Conservation (phyloP, 2,797 vertebrate genomes). For the Peromyscus nudipes region DNA sequence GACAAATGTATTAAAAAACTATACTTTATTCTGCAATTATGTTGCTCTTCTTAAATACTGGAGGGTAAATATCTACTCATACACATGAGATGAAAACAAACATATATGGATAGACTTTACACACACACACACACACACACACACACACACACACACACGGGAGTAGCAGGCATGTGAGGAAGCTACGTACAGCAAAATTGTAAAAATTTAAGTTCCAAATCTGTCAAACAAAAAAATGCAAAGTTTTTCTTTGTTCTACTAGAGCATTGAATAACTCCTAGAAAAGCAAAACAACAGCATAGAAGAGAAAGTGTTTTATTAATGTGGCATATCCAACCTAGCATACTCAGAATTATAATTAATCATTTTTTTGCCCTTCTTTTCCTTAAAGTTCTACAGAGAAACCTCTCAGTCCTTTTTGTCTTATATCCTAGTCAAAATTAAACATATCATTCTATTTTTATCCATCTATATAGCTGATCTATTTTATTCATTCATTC, state of each 20-base stretch:
- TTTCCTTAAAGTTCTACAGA: not conserved
- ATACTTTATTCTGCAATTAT: not conserved
- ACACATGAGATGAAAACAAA: not conserved
- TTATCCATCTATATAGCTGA: not conserved
- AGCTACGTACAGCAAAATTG: not conserved
- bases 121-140: not conserved
- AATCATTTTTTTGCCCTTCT: not conserved
- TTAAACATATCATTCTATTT: not conserved
- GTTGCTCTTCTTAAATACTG: not conserved
- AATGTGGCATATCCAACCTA: not conserved
- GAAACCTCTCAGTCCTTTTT: not conserved
- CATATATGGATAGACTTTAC: not conserved
- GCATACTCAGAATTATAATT: not conserved
- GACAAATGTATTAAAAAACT: not conserved
- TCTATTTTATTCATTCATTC: not conserved
- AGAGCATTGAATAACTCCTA: not conserved
- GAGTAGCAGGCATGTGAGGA: not conserved
- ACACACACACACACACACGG: not conserved
- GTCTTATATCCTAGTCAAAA: not conserved
- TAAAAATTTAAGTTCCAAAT: not conserved
- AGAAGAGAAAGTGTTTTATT: not conserved
- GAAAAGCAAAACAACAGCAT: not conserved
- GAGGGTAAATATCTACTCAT: not conserved
- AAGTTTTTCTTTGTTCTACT: not conserved
- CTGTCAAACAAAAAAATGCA: not conserved